phyloP scores from a whole-genome alignment of 2,797 vertebrate species.

The Threskiornis aethiopicus region DNA sequence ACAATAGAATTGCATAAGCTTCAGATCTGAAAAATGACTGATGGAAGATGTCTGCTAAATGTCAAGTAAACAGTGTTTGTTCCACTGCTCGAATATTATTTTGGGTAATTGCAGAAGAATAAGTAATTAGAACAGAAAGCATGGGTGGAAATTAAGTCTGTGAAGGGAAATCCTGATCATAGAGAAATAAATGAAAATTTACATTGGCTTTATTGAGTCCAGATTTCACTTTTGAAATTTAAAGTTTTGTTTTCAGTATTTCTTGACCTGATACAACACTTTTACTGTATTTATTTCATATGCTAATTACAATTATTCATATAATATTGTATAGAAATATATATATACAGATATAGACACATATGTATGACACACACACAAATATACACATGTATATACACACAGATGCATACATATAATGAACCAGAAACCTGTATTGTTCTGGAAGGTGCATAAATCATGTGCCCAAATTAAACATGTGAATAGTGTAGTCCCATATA shows the following conservation, averaged over 20 bases:
- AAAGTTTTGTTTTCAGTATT: not conserved
- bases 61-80: slow-evolving; percentile 19
- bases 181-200: not conserved
- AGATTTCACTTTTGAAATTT: not conserved
- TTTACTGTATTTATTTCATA: not conserved
- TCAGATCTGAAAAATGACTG: slow-evolving; percentile 46
- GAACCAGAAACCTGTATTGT: not conserved
- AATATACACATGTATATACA: not conserved
- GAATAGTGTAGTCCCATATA: not conserved
- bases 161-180: not conserved
- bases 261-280: not conserved
- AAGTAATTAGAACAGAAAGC: slow-evolving; percentile 28
- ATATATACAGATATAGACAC: not conserved
- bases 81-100: slow-evolving; percentile 19
- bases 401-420: not conserved
- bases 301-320: not conserved
- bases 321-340: not conserved
- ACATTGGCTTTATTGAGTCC: not conserved
- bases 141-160: not conserved
- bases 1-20: not conserved
- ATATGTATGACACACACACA: not conserved
- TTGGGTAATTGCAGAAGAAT: not conserved
- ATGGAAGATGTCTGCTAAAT: slow-evolving; percentile 32
- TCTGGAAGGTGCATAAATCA: not conserved
- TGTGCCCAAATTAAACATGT: not conserved